Percentiles rank a stretch among this genome's conserved stretches.
Evolutionary conservation across 2,888 invertebrate genomes (phyloP).

Genomic region (Listrodromus nycthemerus): DNA sequence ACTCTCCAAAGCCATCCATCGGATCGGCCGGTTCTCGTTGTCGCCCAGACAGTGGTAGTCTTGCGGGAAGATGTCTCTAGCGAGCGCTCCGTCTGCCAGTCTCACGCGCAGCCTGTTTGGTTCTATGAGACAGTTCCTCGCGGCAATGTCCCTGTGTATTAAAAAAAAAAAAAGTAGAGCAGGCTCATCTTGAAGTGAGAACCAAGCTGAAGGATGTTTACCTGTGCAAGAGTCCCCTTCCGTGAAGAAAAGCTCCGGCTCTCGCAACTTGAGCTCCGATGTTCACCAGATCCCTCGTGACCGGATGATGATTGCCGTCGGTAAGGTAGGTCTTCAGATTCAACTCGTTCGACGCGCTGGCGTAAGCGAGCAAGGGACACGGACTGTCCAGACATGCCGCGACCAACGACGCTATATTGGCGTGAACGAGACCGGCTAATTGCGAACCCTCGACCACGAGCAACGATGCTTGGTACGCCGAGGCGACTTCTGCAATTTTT

Average conservation of each 20-base stretch:
- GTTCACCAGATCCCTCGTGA: slow-evolving; percentile 93
- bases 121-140: slow-evolving; percentile 92
- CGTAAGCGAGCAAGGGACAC: slow-evolving; percentile 90
- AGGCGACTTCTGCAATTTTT: slow-evolving; percentile 87
- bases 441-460: slow-evolving; percentile 91
- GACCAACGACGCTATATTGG: slow-evolving; percentile 90
- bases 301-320: slow-evolving; percentile 83
- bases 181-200: not conserved
- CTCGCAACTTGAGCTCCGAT: slow-evolving; percentile 94
- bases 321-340: slow-evolving; percentile 83
- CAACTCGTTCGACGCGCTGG: slow-evolving; percentile 85
- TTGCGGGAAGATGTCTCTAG: slow-evolving; percentile 95
- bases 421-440: slow-evolving; percentile 89
- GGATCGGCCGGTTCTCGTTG: slow-evolving; percentile 96
- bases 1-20: slow-evolving; percentile 97
- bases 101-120: slow-evolving; percentile 90
- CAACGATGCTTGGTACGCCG: slow-evolving; percentile 89
- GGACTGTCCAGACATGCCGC: slow-evolving; percentile 88
- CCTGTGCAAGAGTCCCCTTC: slow-evolving; percentile 93
- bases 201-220: slow-evolving; percentile 52
- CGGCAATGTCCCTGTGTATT: slow-evolving; percentile 90
- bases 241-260: slow-evolving; percentile 95
- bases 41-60: slow-evolving; percentile 98
- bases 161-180: not conserved
- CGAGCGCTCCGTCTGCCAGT: slow-evolving; percentile 94